These are phyloP conservation scores for Achroia grisella DNA, from an alignment of 1,140 invertebrate genomes.

Conservation along the genomic window DNA sequence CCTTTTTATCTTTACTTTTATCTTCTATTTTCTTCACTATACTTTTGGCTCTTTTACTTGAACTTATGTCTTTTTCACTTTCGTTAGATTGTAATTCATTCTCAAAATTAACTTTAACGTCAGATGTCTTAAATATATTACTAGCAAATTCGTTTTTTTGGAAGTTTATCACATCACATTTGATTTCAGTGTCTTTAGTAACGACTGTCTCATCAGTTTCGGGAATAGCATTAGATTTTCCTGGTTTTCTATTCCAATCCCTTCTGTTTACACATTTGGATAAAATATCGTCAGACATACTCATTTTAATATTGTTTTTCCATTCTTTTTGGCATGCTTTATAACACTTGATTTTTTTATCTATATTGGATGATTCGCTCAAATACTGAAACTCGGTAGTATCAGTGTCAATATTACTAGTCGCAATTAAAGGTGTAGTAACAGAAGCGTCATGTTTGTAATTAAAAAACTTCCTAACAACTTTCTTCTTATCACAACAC, in stretches of 20 bases:
- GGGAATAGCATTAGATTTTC: slow-evolving; percentile 27
- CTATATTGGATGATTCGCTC: slow-evolving; percentile 42
- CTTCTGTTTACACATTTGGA: slow-evolving; percentile 55
- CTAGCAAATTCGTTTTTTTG: too few relatives aligned
- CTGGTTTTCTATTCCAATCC: slow-evolving; percentile 39
- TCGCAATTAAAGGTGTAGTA: slow-evolving; percentile 47
- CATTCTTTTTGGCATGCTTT: slow-evolving; percentile 48
- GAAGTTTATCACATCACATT: too few relatives aligned
- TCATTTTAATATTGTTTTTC: slow-evolving; percentile 28
- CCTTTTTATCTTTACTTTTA: slow-evolving; percentile 8
- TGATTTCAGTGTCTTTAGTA: too few relatives aligned
- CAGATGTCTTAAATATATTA: too few relatives aligned
- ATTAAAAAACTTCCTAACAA: slow-evolving; percentile 40
- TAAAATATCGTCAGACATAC: slow-evolving; percentile 57
- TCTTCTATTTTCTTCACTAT: slow-evolving; percentile 9
- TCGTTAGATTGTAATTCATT: slow-evolving; percentile 14
- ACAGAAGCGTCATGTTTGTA: slow-evolving; percentile 49
- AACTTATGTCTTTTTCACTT: slow-evolving; percentile 9
- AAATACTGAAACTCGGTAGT: slow-evolving; percentile 38
- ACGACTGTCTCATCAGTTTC: slow-evolving; percentile 11
- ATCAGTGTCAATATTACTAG: slow-evolving; percentile 49
- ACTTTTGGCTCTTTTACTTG: slow-evolving; percentile 7
- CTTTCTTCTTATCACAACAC: slow-evolving; percentile 32
- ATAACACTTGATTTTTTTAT: slow-evolving; percentile 49
- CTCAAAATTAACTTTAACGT: slow-evolving; percentile 34